Evolutionary conservation across 2,113 vertebrate species (phyloP).

Genomic region (Hippocampus comes): DNA sequence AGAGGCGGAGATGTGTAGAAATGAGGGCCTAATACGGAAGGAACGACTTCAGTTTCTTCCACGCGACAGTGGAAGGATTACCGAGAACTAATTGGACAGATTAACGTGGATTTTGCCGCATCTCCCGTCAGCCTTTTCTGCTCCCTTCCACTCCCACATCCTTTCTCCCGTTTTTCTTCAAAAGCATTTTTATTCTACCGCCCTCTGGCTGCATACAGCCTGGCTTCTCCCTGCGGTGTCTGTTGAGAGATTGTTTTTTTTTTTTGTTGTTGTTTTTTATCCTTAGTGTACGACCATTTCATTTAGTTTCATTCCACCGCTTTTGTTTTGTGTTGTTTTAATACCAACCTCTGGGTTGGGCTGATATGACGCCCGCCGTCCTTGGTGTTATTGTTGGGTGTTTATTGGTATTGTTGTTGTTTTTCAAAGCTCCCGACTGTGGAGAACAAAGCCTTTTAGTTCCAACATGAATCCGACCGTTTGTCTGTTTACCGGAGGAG

Average conservation of each 20-base stretch:
- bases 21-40: slow-evolving; percentile 20
- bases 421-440: slow-evolving; percentile 68
- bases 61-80: slow-evolving; percentile 65
- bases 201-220: slow-evolving; percentile 30
- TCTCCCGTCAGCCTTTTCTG: slow-evolving; percentile 54
- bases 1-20: slow-evolving; percentile 18
- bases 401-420: slow-evolving; percentile 71
- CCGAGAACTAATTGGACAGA: slow-evolving; percentile 67
- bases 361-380: slow-evolving; percentile 61
- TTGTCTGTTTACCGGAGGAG: slow-evolving; percentile 59
- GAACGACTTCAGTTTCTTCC: slow-evolving; percentile 46
- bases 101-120: slow-evolving; percentile 63
- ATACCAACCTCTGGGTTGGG: slow-evolving; percentile 67
- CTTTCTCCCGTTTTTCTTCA: slow-evolving; percentile 7
- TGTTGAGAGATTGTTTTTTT: slow-evolving; percentile 7
- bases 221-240: slow-evolving; percentile 25
- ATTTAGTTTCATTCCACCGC: slow-evolving; percentile 55
- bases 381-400: slow-evolving; percentile 60
- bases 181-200: slow-evolving; percentile 9
- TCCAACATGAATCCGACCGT: slow-evolving; percentile 67
- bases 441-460: slow-evolving; percentile 72
- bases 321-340: slow-evolving; percentile 56
- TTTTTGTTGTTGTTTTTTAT: neutral
- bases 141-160: slow-evolving; percentile 7
- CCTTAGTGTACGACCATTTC: slow-evolving; percentile 31